A percentile compares a stretch with the other conserved stretches of the same genome.
phyloP scores from a whole-genome alignment of 2,888 invertebrate genomes.

The Stenchaetothrips biformis region DNA sequence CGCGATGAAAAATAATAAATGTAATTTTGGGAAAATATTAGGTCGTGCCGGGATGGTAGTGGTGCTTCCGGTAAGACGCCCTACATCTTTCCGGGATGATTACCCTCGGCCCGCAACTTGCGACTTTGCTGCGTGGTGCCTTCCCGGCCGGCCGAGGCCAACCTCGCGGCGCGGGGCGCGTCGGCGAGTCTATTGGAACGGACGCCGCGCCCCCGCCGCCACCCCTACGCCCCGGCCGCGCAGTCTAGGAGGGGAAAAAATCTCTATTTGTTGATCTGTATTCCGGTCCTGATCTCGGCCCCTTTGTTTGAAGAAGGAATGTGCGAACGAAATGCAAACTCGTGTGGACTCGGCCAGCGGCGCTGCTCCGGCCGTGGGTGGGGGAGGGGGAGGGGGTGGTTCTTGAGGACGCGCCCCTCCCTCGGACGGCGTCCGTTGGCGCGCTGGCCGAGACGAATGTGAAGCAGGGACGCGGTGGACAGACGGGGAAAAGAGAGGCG shows the following conservation, averaged over 20 bases:
- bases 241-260: neutral
- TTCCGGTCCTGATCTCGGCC: conserved; percentile 18
- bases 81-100: neutral
- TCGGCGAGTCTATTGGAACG: neutral
- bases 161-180: neutral
- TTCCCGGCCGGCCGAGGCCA: neutral
- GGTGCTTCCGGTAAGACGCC: neutral
- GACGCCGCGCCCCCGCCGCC: neutral
- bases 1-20: no score
- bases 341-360: neutral
- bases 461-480: no score
- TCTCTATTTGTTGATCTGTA: conserved; percentile 24
- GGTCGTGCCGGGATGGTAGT: no score
- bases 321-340: conserved; percentile 24
- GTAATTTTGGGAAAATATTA: no score
- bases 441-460: no score
- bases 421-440: neutral
- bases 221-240: neutral
- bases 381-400: neutral
- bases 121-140: neutral
- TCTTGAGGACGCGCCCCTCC: neutral
- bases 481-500: no score
- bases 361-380: neutral
- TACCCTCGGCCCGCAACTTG: neutral
- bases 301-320: conserved; percentile 19